These are phyloP conservation scores for Vipera ursinii DNA, from an alignment of 2,797 vertebrate genomes.

Conservation along the genomic window DNA sequence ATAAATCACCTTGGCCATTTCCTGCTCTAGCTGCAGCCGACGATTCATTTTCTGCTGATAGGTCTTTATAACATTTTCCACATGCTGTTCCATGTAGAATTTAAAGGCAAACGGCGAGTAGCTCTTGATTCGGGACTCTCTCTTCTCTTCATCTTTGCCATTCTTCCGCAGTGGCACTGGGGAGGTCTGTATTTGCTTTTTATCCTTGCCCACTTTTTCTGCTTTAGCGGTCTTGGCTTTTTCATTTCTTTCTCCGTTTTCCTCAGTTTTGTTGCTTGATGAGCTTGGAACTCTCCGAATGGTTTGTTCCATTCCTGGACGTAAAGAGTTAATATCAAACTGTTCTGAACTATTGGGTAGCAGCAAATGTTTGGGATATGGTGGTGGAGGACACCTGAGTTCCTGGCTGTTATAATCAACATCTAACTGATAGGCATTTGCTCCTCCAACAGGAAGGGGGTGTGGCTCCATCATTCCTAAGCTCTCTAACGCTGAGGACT, in stretches of 20 bases:
- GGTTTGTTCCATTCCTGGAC: conserved; percentile 76
- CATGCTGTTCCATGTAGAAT: conserved; percentile 99
- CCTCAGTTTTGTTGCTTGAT: conserved; percentile 69
- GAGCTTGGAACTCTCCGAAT: conserved; percentile 74
- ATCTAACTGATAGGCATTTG: conserved; percentile 79
- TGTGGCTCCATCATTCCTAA: conserved; percentile 77
- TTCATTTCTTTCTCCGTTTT: conserved; percentile 72
- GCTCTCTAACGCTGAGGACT: conserved; percentile 68
- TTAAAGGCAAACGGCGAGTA: conserved; percentile 98
- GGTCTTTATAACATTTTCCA: conserved; percentile 97
- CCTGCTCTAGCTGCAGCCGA: conserved; percentile 91
- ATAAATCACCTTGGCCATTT: conserved; percentile 92
- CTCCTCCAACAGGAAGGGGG: conserved; percentile 70
- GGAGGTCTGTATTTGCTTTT: conserved; percentile 97
- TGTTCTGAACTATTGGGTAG: conserved; percentile 75
- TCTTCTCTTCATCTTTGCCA: conserved; percentile 89
- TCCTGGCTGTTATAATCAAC: conserved; percentile 77
- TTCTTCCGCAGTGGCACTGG: conserved; percentile 92
- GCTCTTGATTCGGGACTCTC: conserved; percentile 95
- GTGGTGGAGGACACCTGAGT: conserved; percentile 87
- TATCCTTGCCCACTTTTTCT: conserved; percentile 86
- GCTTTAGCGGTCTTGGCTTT: conserved; percentile 81
- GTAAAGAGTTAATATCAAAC: conserved; percentile 69
- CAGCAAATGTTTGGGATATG: conserved; percentile 90
- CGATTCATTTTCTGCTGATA: conserved; percentile 96